Conservation (phyloP, 2,113 vertebrate species). For the Nibea albiflora region DNA sequence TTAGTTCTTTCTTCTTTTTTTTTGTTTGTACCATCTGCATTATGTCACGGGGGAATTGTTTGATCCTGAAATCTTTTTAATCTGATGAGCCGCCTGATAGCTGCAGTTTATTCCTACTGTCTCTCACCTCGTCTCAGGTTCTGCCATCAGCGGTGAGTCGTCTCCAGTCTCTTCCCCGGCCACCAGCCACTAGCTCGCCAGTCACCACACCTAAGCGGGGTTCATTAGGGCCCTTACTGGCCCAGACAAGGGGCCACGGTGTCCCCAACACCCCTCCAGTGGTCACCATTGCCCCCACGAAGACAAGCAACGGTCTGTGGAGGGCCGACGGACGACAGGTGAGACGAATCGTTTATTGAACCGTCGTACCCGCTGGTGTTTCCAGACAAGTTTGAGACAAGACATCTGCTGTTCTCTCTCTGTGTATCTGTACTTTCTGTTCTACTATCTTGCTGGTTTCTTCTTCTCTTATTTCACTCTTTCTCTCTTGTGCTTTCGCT, state of each 20-base stretch:
- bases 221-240: constrained; percentile 90
- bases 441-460: constrained; percentile 1
- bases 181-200: constrained; percentile 94
- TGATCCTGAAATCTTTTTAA: constrained; percentile 45
- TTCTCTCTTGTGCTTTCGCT: constrained; percentile 7
- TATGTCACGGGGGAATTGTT: constrained; percentile 33
- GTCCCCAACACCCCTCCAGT: constrained; percentile 91
- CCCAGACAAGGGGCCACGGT: constrained; percentile 87
- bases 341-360: constrained; percentile 23
- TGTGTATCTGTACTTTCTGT: constrained; percentile 30
- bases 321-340: constrained; percentile 93
- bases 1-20: constrained; percentile 5
- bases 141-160: constrained; percentile 92
- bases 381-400: constrained; percentile 31
- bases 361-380: constrained; percentile 13
- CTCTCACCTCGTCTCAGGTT: constrained; percentile 79
- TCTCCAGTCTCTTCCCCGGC: constrained; percentile 94
- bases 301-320: constrained; percentile 94
- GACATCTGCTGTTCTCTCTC: constrained; percentile 35
- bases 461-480: background rate
- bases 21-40: constrained; percentile 26
- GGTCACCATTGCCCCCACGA: constrained; percentile 95
- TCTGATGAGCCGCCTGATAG: constrained; percentile 32
- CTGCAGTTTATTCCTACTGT: constrained; percentile 21
- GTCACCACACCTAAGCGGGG: constrained; percentile 92